Evolutionary conservation across 2,888 invertebrate genomes (phyloP), one percentile per base, ranked within the genome.

Genomic region (Halocaridina rubra): DNA sequence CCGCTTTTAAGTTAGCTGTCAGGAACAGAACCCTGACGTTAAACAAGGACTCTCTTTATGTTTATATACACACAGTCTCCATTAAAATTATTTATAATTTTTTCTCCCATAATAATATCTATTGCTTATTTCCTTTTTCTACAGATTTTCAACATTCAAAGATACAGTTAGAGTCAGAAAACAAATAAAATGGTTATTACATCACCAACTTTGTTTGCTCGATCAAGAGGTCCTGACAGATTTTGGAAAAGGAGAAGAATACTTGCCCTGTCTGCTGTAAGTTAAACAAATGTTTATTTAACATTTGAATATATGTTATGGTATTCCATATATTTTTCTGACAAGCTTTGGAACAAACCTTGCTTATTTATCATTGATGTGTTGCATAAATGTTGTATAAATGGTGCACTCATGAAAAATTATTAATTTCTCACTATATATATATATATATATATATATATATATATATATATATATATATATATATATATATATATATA

Each of bases 171-270:
- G 4, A 53, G 53, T 53, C 53, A 53, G n/a, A n/a, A n/a, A n/a
- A 16, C 19, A 3, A 53, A 53, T 19, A 39, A 8, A 27, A 81
- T 81, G 81, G 81, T 81, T 30, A 69, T 81, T 30, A 67, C 69
- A 4, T 81, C 81, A 0, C 76, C 81, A 7, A 81, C 81, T 53
- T 39, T 81, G 24, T 75, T 81, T n/a, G 81, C 81, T 16, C 64
- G 81, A 7, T 53, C 81, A 16, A 46, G 81, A 30, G 81, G 81
- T 22, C 24, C 24, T 7, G 81, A 81, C 67, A 30, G 39, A n/a
- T 81, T 59, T 46, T 85, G 85, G 85, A 81, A 61, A 53, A 77
- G 80, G 57, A 80, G 85, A 16, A 53, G 85, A 46, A 72, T 85
- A n/a, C 27, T 85, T 3, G 10, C 69, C 3, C 30, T 85, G 27